phyloP scores from a whole-genome alignment of 1,140 invertebrate genomes.

The Lamellibrachia luymesi region DNA sequence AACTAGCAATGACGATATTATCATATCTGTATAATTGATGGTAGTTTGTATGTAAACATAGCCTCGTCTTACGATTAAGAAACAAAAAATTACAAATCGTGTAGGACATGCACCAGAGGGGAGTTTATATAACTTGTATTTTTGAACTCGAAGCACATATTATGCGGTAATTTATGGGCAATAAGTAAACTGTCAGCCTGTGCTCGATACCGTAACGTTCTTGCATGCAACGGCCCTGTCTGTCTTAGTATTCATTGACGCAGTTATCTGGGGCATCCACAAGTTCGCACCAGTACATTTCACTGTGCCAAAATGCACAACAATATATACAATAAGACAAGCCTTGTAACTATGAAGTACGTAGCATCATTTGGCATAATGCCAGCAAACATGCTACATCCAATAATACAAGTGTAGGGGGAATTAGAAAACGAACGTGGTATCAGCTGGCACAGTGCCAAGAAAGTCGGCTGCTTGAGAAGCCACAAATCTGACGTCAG shows the following conservation, averaged over 20 bases:
- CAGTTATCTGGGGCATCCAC: background rate
- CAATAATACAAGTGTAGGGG: background rate
- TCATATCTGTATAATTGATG: no score
- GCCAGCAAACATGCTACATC: background rate
- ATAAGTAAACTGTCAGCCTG: no score
- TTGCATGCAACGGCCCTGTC: background rate
- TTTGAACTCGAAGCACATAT: no score
- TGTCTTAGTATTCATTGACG: background rate
- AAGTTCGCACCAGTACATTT: background rate
- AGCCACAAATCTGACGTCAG: background rate
- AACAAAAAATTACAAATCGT: no score
- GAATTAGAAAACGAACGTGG: background rate
- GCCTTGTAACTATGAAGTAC: background rate
- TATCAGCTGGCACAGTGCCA: background rate
- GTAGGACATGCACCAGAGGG: no score
- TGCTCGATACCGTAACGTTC: background rate
- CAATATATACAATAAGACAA: background rate
- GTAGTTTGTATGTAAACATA: no score
- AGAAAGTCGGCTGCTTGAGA: background rate
- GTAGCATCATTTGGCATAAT: background rate
- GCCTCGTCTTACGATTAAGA: no score
- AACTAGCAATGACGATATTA: no score
- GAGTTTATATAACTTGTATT: no score
- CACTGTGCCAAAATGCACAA: background rate
- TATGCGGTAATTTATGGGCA: no score